Percentiles rank a stretch among this genome's conserved stretches.
phyloP scores from a whole-genome alignment of 2,888 invertebrate species.

The Leucania comma region DNA sequence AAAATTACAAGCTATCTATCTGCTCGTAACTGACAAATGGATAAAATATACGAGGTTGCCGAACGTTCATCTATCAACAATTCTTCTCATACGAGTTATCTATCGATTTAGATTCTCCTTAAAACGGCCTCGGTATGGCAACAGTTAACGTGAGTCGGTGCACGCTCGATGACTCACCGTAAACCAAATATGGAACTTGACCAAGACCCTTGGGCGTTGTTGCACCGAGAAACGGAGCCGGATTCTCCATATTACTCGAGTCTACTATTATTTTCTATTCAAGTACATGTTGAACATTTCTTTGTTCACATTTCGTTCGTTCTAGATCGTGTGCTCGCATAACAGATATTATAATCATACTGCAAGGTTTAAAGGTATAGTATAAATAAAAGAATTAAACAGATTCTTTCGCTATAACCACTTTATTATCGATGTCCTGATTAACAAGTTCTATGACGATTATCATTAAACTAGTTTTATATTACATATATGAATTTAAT shows the following conservation, averaged over 20 bases:
- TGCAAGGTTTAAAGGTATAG: slow-evolving; percentile 4
- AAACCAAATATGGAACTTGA: slow-evolving; percentile 79
- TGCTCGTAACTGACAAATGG: slow-evolving; percentile 56
- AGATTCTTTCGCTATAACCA: slow-evolving; percentile 4
- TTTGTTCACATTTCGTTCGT: slow-evolving; percentile 35
- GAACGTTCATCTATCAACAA: slow-evolving; percentile 65
- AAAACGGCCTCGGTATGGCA: slow-evolving; percentile 71
- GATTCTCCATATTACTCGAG: slow-evolving; percentile 61
- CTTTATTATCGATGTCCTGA: neutral
- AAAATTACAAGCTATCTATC: slow-evolving; percentile 47
- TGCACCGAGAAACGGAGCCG: slow-evolving; percentile 72
- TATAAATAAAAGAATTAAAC: neutral
- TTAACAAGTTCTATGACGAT: slow-evolving; percentile 6
- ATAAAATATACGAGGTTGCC: slow-evolving; percentile 48
- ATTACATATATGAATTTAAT: neutral
- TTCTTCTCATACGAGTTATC: slow-evolving; percentile 40
- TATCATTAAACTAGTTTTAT: slow-evolving; percentile 2
- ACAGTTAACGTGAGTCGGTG: slow-evolving; percentile 67
- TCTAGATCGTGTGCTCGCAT: slow-evolving; percentile 24
- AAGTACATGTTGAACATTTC: slow-evolving; percentile 43
- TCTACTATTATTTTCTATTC: slow-evolving; percentile 57
- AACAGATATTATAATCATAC: slow-evolving; percentile 18
- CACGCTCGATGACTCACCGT: slow-evolving; percentile 77
- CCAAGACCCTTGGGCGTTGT: slow-evolving; percentile 68
- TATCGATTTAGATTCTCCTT: slow-evolving; percentile 71